Base-by-base conservation (phyloP, 2,113 vertebrate genomes). In the Bothrops jararaca region DNA sequence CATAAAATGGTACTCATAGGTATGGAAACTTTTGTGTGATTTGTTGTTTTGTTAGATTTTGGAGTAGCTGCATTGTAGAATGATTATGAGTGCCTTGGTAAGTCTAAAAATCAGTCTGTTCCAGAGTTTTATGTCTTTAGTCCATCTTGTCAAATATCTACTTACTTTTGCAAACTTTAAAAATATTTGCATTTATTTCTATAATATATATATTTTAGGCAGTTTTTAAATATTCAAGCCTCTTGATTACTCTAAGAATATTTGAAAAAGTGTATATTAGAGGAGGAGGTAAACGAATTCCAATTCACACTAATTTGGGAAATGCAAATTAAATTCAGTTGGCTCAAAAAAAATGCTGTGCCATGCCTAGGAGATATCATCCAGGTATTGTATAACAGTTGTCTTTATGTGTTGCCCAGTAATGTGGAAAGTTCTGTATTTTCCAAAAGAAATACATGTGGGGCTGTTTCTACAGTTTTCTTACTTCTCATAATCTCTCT, bases 1-100 rank as follows among this genome's bases (percentile, higher is more conserved):
- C 80, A 95, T 94, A 93, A 94, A 95, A 96, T 96, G 92, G 92
- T 95, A 96, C 92, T 57, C 93, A 95, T 24, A 89, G 58, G 94
- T 94, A 92, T 93, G 85, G 24, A n/a, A 94, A 85, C 50, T 86
- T 95, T 96, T 95, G 26, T n/a, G 18, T 90, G 95, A 86, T 89
- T 34, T 90, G 39, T 90, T 90, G 9, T 74, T 89, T 42, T 50
- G 94, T 93, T 20, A 85, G 22, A 93, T 95, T 29, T 86, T 94
- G 80, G 94, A 95, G 34, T 54, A 22, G 1, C 74, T 80, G 7
- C 18, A 10, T 80, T 80, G 18, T 20, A 42, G 34, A 80, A 80
- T 9, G 34, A 80, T 80, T 80, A 80, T 34, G 74, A 80, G 20
- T 80, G 18, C 7, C 15, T 20, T 42, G 74, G 34, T 42, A 80